Evolutionary conservation across 2,888 invertebrate genomes (phyloP).

Genomic region (Diabrotica balteata): DNA sequence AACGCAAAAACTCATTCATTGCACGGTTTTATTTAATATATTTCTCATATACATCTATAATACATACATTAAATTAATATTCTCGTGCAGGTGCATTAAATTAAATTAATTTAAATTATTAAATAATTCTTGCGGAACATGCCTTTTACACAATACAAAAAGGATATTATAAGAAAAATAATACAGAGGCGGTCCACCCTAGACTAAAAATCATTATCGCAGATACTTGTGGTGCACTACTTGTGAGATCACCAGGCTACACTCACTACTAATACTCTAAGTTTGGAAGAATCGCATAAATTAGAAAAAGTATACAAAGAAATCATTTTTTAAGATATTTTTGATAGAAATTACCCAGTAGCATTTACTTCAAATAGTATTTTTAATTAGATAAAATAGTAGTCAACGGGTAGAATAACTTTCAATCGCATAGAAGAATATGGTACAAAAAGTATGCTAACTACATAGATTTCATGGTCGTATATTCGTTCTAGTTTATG

Average conservation of each 20-base stretch:
- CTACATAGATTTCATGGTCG: too few species aligned
- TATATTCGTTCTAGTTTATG: not conserved
- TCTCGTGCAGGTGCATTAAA: conserved; percentile 28
- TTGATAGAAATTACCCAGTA: too few species aligned
- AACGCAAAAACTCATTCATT: conserved; percentile 27
- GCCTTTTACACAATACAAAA: conserved; percentile 34
- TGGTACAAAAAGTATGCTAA: too few species aligned
- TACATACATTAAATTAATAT: conserved; percentile 35
- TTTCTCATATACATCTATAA: conserved; percentile 46
- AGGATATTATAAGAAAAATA: conserved; percentile 28
- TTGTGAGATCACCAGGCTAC: conserved; percentile 55
- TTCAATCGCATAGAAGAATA: too few species aligned
- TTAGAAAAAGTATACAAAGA: conserved; percentile 34
- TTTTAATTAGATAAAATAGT: too few species aligned
- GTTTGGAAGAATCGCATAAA: conserved; percentile 40
- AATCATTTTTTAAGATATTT: too few species aligned
- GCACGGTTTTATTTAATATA: conserved; percentile 43
- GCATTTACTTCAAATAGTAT: too few species aligned
- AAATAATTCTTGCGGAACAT: conserved; percentile 41
- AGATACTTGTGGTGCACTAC: conserved; percentile 40
- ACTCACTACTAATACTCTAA: conserved; percentile 46
- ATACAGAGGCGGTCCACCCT: conserved; percentile 34
- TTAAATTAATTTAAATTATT: conserved; percentile 32
- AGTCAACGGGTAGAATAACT: too few species aligned
- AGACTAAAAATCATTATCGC: conserved; percentile 39